Evolutionary conservation across 2,113 vertebrate species (phyloP).

Genomic region (Pithys albifrons): DNA sequence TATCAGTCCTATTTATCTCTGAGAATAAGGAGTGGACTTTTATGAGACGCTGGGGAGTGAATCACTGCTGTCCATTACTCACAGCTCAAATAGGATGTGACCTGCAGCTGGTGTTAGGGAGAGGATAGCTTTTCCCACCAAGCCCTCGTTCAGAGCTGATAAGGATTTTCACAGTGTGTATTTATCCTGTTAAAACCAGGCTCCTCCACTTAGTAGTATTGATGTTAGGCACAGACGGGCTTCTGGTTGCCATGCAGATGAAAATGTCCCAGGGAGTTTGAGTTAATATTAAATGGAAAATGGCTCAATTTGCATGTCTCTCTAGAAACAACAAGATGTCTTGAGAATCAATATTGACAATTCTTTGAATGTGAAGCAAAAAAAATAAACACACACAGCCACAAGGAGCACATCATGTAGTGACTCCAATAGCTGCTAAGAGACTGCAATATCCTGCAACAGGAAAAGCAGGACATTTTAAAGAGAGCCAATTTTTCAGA

Average conservation of each 20-base stretch:
- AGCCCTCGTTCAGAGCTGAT: not conserved
- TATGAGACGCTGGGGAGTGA: not conserved
- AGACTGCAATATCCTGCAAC: not conserved
- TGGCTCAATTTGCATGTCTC: not conserved
- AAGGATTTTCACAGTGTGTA: not conserved
- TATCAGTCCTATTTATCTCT: not conserved
- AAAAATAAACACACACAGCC: not conserved
- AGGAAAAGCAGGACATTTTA: not conserved
- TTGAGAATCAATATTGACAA: conserved; percentile 37
- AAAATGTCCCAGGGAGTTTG: not conserved
- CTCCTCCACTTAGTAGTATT: not conserved
- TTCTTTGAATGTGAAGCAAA: not conserved
- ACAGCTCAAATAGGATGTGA: not conserved
- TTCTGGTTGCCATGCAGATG: conserved; percentile 23
- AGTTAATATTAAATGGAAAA: conserved; percentile 30
- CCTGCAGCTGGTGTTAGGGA: not conserved
- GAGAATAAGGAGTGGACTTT: not conserved
- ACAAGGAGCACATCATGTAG: not conserved
- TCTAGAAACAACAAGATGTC: not conserved
- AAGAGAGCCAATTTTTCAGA: not conserved
- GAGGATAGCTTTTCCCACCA: not conserved
- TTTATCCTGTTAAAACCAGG: not conserved
- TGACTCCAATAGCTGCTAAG: not conserved
- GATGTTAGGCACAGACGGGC: not conserved
- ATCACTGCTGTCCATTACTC: conserved; percentile 9